Conservation (phyloP, 1,140 invertebrate genomes). For the Pteromalus puparum region DNA sequence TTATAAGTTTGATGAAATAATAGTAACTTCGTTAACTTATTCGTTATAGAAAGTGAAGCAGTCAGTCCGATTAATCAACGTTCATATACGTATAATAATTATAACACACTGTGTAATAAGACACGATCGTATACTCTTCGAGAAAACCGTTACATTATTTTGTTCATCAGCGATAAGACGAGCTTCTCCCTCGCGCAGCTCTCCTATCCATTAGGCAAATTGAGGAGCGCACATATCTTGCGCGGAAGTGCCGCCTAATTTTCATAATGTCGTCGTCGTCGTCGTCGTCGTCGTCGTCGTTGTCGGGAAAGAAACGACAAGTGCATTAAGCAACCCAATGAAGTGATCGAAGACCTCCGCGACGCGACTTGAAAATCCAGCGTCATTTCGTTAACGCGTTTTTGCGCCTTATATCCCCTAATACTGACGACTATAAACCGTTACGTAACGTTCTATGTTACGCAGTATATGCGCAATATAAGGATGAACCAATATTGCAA, state of each 20-base stretch:
- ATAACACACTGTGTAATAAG: background rate
- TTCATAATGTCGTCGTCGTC: constrained; percentile 60
- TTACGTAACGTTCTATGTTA: background rate
- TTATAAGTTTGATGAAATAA: constrained; percentile 40
- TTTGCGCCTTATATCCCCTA: background rate
- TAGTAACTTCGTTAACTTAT: constrained; percentile 18
- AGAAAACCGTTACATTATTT: constrained; percentile 21
- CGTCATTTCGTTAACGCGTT: constrained; percentile 6
- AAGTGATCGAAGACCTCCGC: constrained; percentile 34
- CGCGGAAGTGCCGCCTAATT: constrained; percentile 64
- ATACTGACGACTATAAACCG: background rate
- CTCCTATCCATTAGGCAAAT: constrained; percentile 68
- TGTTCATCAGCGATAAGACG: background rate
- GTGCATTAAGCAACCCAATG: constrained; percentile 31
- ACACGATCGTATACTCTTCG: background rate
- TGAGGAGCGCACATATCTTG: constrained; percentile 59
- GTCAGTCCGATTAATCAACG: constrained; percentile 14
- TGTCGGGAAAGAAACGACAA: constrained; percentile 29
- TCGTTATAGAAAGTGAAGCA: background rate
- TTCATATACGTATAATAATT: background rate
- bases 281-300: constrained; percentile 32
- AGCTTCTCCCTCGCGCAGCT: constrained; percentile 25
- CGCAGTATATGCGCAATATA: background rate
- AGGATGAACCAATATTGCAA: background rate
- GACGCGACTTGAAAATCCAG: background rate